Conservation (phyloP, 2,797 vertebrate species). For the Sternotherus odoratus region DNA sequence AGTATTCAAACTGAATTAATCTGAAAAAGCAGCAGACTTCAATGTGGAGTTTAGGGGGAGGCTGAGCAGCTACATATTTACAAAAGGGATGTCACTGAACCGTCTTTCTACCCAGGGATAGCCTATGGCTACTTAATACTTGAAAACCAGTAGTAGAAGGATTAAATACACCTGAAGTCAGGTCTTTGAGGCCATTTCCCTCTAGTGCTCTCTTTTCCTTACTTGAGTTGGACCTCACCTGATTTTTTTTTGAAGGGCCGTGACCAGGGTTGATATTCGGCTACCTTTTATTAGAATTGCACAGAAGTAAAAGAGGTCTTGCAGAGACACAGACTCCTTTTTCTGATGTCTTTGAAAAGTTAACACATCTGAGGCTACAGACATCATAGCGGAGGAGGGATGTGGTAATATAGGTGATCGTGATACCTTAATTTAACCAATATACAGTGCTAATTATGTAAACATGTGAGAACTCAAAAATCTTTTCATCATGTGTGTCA, state of each 20-base stretch:
- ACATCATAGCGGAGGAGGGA: slow-evolving; percentile 54
- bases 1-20: slow-evolving; percentile 84
- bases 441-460: slow-evolving; percentile 80
- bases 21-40: slow-evolving; percentile 82
- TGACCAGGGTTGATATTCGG: slow-evolving; percentile 57
- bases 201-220: slow-evolving; percentile 74
- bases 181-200: slow-evolving; percentile 69
- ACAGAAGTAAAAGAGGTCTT: slow-evolving; percentile 57
- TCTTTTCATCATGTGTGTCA: slow-evolving; percentile 77
- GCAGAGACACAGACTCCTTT: slow-evolving; percentile 52
- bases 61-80: slow-evolving; percentile 81
- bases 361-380: slow-evolving; percentile 55
- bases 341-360: slow-evolving; percentile 72
- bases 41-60: slow-evolving; percentile 79
- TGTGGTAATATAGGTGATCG: slow-evolving; percentile 75
- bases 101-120: slow-evolving; percentile 81
- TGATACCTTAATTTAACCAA: slow-evolving; percentile 81
- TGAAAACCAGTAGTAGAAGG: slow-evolving; percentile 79
- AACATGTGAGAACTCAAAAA: slow-evolving; percentile 79
- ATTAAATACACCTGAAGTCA: slow-evolving; percentile 75
- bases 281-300: slow-evolving; percentile 64
- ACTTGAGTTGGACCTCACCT: slow-evolving; percentile 65
- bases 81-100: slow-evolving; percentile 84
- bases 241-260: slow-evolving; percentile 58
- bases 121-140: slow-evolving; percentile 84